phyloP scores from a whole-genome alignment of 2,888 invertebrate species.

The Epicampocera succincta region DNA sequence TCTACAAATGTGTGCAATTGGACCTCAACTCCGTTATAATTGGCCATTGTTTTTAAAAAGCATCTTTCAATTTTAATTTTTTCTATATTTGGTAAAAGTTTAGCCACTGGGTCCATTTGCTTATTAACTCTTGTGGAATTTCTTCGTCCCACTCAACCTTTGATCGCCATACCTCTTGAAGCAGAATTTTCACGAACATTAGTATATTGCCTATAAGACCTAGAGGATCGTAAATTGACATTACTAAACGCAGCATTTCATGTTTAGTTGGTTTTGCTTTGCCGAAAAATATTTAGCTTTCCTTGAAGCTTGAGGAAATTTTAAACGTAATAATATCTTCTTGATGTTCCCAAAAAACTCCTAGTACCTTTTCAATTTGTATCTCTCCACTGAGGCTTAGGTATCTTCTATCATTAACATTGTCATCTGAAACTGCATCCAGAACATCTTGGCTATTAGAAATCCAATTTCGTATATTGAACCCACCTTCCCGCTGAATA shows the following conservation, averaged over 20 bases:
- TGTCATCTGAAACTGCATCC: too few species aligned
- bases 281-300: slow-evolving; percentile 4
- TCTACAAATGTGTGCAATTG: too few species aligned
- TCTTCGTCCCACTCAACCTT: slow-evolving; percentile 35
- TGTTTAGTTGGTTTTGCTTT: slow-evolving; percentile 30
- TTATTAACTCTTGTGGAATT: slow-evolving; percentile 37
- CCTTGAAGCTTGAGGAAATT: slow-evolving; percentile 30
- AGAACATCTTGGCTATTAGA: slow-evolving; percentile 55
- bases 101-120: slow-evolving; percentile 24
- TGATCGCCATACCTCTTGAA: slow-evolving; percentile 47
- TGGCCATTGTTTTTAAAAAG: too few species aligned
- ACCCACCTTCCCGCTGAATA: slow-evolving; percentile 45
- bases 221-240: slow-evolving; percentile 46
- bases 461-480: too few species aligned
- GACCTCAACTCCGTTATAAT: too few species aligned
- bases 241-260: slow-evolving; percentile 38
- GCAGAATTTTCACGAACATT: slow-evolving; percentile 39
- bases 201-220: slow-evolving; percentile 41
- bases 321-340: slow-evolving; percentile 57
- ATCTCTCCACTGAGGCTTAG: slow-evolving; percentile 29
- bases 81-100: slow-evolving; percentile 24
- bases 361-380: slow-evolving; percentile 53
- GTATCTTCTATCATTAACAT: neutral
- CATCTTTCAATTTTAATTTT: slow-evolving; percentile 36
- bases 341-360: too few species aligned